Percentiles rank a stretch among this genome's conserved stretches.
phyloP scores from a whole-genome alignment of 2,888 invertebrate species.

The Biston betularia region DNA sequence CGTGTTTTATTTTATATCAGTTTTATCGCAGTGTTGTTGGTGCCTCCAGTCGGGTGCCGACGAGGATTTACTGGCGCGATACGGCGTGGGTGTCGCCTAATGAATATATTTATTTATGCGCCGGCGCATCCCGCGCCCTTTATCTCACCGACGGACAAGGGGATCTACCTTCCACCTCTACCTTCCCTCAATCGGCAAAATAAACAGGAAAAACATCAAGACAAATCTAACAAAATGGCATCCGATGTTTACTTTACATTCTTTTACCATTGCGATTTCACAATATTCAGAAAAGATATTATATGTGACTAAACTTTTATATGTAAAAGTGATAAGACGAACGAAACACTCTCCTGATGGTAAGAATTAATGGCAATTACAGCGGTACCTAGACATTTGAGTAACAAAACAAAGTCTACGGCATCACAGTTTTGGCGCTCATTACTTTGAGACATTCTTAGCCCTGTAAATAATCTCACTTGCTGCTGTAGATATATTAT shows the following conservation, averaged over 20 bases:
- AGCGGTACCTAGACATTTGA: no score
- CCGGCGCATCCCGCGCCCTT: slow-evolving; percentile 65
- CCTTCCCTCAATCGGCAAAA: slow-evolving; percentile 24
- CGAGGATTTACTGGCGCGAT: slow-evolving; percentile 83
- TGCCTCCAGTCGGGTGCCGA: slow-evolving; percentile 73
- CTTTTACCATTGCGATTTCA: neutral
- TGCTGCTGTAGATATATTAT: no score
- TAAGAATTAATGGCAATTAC: no score
- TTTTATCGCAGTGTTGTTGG: slow-evolving; percentile 52
- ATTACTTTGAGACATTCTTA: no score
- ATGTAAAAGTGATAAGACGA: no score
- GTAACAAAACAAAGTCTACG: no score
- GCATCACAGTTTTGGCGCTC: no score
- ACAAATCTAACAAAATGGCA: slow-evolving; percentile 7
- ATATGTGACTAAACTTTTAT: neutral
- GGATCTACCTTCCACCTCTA: slow-evolving; percentile 47
- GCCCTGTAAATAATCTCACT: no score
- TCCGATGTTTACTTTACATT: neutral
- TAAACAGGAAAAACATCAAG: neutral
- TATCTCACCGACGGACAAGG: slow-evolving; percentile 71
- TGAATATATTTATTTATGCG: slow-evolving; percentile 85
- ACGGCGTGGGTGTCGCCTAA: slow-evolving; percentile 84
- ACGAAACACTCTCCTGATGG: no score
- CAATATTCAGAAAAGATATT: neutral
- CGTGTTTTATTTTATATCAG: slow-evolving; percentile 56